Evolutionary conservation across 2,888 invertebrate species (phyloP).

Genomic region (Torymus auratus): DNA sequence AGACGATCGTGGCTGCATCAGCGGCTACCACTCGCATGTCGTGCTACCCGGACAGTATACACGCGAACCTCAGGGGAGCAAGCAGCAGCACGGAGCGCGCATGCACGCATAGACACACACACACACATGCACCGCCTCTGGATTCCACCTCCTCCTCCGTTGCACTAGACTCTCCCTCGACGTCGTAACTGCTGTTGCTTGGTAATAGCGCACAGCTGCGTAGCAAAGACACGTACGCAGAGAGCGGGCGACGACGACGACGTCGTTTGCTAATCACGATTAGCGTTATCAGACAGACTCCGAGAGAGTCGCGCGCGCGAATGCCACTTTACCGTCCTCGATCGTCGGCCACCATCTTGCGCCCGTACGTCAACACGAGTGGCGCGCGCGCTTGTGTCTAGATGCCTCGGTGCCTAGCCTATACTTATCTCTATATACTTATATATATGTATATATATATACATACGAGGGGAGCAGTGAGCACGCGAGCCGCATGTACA

Average conservation of each 20-base stretch:
- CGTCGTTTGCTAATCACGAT: neutral
- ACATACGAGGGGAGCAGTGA: too few relatives aligned
- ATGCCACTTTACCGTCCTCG: conserved; percentile 47
- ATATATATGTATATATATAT: neutral
- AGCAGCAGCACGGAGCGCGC: too few relatives aligned
- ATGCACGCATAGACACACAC: neutral
- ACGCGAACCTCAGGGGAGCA: too few relatives aligned
- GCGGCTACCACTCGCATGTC: neutral
- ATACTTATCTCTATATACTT: neutral
- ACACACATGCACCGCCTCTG: neutral
- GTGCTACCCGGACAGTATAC: neutral
- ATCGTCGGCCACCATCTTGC: conserved; percentile 54
- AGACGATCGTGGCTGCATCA: conserved; percentile 1
- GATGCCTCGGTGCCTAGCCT: neutral
- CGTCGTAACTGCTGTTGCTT: too few relatives aligned
- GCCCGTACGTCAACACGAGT: conserved; percentile 34
- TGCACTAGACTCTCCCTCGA: too few relatives aligned
- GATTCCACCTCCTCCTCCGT: too few relatives aligned
- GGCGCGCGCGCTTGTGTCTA: neutral
- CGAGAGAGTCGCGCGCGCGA: conserved; percentile 3
- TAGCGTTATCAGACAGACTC: conserved; percentile 28
- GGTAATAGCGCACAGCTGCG: too few relatives aligned
- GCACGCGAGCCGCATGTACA: too few relatives aligned
- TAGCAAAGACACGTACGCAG: too few relatives aligned
- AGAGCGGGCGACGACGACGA: too few relatives aligned